phyloP scores from a whole-genome alignment of 2,797 vertebrate genomes.

The Geotrypetes seraphini region DNA sequence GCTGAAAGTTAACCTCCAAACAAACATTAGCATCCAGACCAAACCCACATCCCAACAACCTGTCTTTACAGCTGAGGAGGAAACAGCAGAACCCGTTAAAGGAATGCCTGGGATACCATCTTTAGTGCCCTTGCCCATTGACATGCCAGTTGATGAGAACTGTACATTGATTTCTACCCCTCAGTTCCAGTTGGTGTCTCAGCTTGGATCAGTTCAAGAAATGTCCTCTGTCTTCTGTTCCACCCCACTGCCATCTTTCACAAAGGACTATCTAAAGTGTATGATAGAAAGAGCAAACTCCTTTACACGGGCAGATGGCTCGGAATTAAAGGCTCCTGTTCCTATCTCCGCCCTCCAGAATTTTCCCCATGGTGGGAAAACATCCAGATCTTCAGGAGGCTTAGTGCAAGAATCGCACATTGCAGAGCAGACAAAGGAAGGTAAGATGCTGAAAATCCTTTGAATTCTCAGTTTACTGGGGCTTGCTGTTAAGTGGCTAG shows the following conservation, averaged over 20 bases:
- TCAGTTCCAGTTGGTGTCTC: conserved; percentile 37
- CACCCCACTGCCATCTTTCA: not conserved
- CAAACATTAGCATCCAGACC: conserved; percentile 12
- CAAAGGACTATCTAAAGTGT: conserved; percentile 45
- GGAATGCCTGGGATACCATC: not conserved
- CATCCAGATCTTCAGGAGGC: not conserved
- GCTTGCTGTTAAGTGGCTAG: too few species aligned
- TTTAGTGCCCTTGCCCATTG: conserved; percentile 23
- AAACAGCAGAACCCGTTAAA: conserved; percentile 8
- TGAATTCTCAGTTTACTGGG: too few species aligned
- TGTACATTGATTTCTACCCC: conserved; percentile 26
- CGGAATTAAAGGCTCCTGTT: not conserved
- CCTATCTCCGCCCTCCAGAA: not conserved
- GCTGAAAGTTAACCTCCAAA: conserved; percentile 21
- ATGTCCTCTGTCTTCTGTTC: conserved; percentile 14
- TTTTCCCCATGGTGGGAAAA: too few species aligned
- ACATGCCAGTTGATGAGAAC: conserved; percentile 23
- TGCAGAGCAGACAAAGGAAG: conserved; percentile 6
- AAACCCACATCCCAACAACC: conserved; percentile 29
- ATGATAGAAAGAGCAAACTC: conserved; percentile 56
- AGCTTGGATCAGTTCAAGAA: conserved; percentile 44
- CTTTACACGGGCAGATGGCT: conserved; percentile 32
- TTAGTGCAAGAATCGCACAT: not conserved
- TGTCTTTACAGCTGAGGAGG: conserved; percentile 37
- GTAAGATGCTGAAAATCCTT: conserved; percentile 32